These are phyloP conservation scores for Macaria notata DNA, from an alignment of 2,888 invertebrate genomes.

Conservation along the genomic window DNA sequence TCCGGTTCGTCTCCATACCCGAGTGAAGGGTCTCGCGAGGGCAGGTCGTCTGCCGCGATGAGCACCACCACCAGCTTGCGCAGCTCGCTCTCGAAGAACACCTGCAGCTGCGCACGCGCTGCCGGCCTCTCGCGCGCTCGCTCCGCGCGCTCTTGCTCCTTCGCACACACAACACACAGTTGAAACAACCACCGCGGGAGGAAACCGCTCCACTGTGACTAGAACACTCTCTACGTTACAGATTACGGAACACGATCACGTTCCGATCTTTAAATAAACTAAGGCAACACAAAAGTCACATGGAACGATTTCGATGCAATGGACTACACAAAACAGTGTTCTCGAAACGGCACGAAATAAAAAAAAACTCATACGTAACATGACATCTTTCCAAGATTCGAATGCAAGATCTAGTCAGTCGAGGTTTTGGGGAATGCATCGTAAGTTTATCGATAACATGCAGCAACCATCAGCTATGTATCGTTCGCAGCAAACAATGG, in stretches of 20 bases:
- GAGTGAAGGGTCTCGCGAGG: conserved; percentile 88
- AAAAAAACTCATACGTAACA: conserved; percentile 30
- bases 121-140: conserved; percentile 84
- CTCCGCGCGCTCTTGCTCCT: conserved; percentile 76
- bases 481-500: conserved; percentile 53
- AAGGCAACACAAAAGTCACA: conserved; percentile 33
- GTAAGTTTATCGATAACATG: conserved; percentile 67
- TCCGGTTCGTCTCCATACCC: conserved; percentile 91
- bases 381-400: conserved; percentile 47
- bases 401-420: conserved; percentile 64
- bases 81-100: conserved; percentile 93
- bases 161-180: conserved; percentile 35
- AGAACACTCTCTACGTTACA: conserved; percentile 1
- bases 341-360: conserved; percentile 19
- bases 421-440: conserved; percentile 61
- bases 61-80: conserved; percentile 92
- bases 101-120: conserved; percentile 93
- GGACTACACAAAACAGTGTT: conserved; percentile 22
- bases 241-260: background rate
- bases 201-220: conserved; percentile 28
- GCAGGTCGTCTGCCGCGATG: conserved; percentile 92
- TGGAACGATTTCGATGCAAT: conserved; percentile 25
- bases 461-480: conserved; percentile 70
- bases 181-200: conserved; percentile 25
- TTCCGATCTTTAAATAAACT: background rate